phyloP scores from a whole-genome alignment of 2,888 invertebrate genomes.

The Nephrocerus scutellatus region DNA sequence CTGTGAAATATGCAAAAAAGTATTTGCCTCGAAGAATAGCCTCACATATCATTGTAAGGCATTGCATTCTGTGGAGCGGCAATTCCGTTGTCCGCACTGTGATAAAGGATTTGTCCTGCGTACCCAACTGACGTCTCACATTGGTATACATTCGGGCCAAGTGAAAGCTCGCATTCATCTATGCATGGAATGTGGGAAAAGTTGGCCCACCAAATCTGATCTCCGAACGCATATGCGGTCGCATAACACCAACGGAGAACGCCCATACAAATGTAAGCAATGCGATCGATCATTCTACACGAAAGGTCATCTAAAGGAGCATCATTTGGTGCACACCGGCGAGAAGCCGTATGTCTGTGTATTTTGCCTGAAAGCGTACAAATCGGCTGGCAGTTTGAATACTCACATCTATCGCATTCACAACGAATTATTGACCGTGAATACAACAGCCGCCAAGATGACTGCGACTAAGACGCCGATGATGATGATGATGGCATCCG shows the following conservation, averaged over 20 bases:
- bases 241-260: conserved; percentile 32
- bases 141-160: conserved; percentile 37
- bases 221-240: conserved; percentile 38
- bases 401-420: too few relatives aligned
- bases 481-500: too few relatives aligned
- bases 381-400: conserved; percentile 38
- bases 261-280: conserved; percentile 33
- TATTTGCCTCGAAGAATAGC: conserved; percentile 37
- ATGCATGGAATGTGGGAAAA: conserved; percentile 34
- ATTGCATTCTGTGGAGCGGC: conserved; percentile 34
- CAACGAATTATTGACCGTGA: too few relatives aligned
- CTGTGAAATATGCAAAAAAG: conserved; percentile 32
- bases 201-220: conserved; percentile 38
- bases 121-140: conserved; percentile 34
- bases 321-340: conserved; percentile 39
- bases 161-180: conserved; percentile 32
- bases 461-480: too few relatives aligned
- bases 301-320: conserved; percentile 35
- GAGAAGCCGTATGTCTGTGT: conserved; percentile 37
- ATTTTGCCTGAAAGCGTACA: conserved; percentile 33
- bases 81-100: conserved; percentile 31
- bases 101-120: conserved; percentile 33
- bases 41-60: conserved; percentile 36
- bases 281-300: conserved; percentile 38
- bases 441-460: too few relatives aligned